These are phyloP conservation scores for Melipona quadrifasciata DNA, from an alignment of 1,140 invertebrate genomes.

Conservation along the genomic window DNA sequence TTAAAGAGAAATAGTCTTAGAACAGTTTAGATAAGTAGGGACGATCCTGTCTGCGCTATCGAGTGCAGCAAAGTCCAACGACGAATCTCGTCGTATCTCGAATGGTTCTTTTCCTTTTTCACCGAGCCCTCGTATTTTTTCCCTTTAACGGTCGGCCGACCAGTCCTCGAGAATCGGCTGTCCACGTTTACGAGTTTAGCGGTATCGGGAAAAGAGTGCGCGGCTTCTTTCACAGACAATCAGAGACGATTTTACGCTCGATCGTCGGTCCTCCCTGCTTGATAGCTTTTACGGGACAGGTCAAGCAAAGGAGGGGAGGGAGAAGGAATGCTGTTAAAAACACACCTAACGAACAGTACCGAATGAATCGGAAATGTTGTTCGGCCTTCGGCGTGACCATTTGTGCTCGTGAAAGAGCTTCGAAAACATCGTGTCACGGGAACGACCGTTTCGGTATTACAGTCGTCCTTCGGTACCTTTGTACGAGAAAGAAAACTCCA, in stretches of 20 bases:
- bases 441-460: not conserved
- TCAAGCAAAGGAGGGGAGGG: not conserved
- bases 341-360: slow-evolving; percentile 22
- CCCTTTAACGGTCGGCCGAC: slow-evolving; percentile 5
- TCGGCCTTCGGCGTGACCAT: not conserved
- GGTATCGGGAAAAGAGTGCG: not conserved
- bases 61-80: not conserved
- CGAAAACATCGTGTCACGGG: not conserved
- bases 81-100: not conserved
- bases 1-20: not conserved
- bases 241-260: slow-evolving; percentile 30
- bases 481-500: not conserved
- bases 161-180: not conserved
- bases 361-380: slow-evolving; percentile 3
- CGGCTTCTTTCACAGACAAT: not conserved
- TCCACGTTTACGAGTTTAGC: not conserved
- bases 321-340: slow-evolving; percentile 13
- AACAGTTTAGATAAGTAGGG: not conserved
- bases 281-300: slow-evolving; percentile 9
- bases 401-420: slow-evolving; percentile 13
- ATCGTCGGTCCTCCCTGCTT: slow-evolving; percentile 1
- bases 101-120: not conserved
- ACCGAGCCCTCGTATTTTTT: slow-evolving; percentile 16
- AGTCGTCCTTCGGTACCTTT: not conserved
- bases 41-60: not conserved